phyloP scores from a whole-genome alignment of 2,113 vertebrate species.

The Lasiurus cinereus region DNA sequence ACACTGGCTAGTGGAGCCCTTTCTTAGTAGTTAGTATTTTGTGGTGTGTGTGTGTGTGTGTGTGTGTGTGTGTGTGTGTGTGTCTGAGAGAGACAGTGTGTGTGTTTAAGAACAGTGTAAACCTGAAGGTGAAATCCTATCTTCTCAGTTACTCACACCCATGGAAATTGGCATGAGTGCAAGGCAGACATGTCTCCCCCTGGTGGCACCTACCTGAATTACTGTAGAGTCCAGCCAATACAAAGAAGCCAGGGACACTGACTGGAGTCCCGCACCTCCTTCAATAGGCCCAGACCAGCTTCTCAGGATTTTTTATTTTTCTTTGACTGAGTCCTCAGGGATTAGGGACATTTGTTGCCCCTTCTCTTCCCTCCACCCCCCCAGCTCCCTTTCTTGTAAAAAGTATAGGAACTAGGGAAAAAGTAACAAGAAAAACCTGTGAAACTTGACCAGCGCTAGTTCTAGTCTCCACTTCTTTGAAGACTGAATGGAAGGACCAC shows the following conservation, averaged over 20 bases:
- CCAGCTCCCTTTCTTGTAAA: not conserved
- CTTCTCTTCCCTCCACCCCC: not conserved
- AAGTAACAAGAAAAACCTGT: not conserved
- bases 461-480: not conserved
- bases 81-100: not conserved
- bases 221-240: not conserved
- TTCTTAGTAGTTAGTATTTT: not conserved
- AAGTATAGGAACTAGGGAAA: not conserved
- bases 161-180: not conserved
- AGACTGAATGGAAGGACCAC: not conserved
- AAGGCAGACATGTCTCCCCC: conserved; percentile 45
- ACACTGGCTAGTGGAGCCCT: not conserved
- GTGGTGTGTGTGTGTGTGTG: not conserved
- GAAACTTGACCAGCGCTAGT: not conserved
- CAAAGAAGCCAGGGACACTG: not conserved
- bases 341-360: not conserved
- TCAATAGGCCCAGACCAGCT: not conserved
- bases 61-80: not conserved
- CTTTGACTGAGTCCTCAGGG: not conserved
- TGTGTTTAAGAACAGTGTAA: not conserved
- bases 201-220: conserved; percentile 54
- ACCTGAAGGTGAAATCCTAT: not conserved
- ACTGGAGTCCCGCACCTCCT: not conserved
- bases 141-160: not conserved
- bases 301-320: not conserved